phyloP scores from a whole-genome alignment of 2,113 vertebrate genomes.

The Callionymus lyra region DNA sequence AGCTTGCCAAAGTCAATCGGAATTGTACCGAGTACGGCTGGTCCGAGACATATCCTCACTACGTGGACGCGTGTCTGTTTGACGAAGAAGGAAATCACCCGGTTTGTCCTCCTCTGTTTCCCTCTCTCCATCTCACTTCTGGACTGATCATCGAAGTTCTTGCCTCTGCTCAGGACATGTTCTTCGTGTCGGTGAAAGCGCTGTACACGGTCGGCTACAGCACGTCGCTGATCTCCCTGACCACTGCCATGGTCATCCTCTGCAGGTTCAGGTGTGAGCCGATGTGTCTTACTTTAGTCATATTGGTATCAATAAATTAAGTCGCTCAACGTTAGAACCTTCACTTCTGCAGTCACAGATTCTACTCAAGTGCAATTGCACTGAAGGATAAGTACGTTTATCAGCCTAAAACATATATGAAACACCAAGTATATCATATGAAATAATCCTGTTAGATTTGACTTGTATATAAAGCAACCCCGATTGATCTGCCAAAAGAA shows the following conservation, averaged over 20 bases:
- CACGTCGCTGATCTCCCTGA: constrained; percentile 89
- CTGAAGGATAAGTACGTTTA: no score
- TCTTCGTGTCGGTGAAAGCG: constrained; percentile 87
- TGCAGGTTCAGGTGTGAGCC: constrained; percentile 93
- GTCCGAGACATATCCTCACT: constrained; percentile 87
- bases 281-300: no score
- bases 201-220: constrained; percentile 96
- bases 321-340: no score
- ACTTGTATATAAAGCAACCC: no score
- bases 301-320: no score
- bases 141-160: background rate
- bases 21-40: constrained; percentile 90
- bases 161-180: constrained; percentile 69
- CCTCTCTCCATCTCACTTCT: background rate
- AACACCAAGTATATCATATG: no score
- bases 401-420: no score
- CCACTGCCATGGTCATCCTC: constrained; percentile 91
- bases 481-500: no score
- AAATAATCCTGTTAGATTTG: no score
- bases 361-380: no score
- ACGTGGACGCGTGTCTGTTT: constrained; percentile 79
- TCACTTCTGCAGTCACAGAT: no score
- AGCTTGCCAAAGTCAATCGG: constrained; percentile 74
- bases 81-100: constrained; percentile 68
- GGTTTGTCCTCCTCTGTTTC: constrained; percentile 27